Evolutionary conservation across 2,797 vertebrate species (phyloP), one percentile per base, ranked within the genome.

Genomic region (Betta splendens): DNA sequence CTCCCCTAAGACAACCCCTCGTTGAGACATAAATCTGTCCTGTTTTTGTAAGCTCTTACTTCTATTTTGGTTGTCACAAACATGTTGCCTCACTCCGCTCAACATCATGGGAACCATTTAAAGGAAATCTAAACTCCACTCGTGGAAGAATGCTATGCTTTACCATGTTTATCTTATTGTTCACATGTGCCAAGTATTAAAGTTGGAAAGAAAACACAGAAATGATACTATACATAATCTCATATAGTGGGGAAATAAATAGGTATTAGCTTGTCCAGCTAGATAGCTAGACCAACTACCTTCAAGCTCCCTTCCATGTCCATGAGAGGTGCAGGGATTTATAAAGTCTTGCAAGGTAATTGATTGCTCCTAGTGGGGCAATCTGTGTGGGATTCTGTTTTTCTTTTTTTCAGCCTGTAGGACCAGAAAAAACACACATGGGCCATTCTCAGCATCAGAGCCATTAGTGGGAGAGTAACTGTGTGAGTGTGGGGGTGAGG

Each of bases 51-150:
- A 81, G 77, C 63, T 77, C 72, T 72, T 72, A 44, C 60, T 77
- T 87, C 84, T 86, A 87, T 90, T 90, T 87, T 29, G 29, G 87
- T 79, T 69, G 84, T 81, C 64, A 81, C 85, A 87, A 89, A 88
- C 71, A 88, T 64, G 74, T 75, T 73, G 68, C 71, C 66, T 66
- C 54, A 48, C 67, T 72, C 53, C 32, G 54, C 60, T 40, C 52
- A 28, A 58, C 57, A 87, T 82, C 84, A 82, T 89, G 85, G 86
- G 87, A 90, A 89, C 81, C 42, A 50, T 77, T 79, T 57, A 29
- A 75, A 72, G 62, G 54, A 64, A 58, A 77, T 77, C 54, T 68
- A 55, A 71, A 74, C 58, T 66, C 46, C 4, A 7, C 53, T 66
- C 37, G 18, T 28, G 9, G 52, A 74, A 75, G 78, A 83, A 79